A percentile compares a stretch with the other conserved stretches of the same genome.
Conservation (phyloP, 2,797 vertebrate species). For the Sebastes nivosus region DNA sequence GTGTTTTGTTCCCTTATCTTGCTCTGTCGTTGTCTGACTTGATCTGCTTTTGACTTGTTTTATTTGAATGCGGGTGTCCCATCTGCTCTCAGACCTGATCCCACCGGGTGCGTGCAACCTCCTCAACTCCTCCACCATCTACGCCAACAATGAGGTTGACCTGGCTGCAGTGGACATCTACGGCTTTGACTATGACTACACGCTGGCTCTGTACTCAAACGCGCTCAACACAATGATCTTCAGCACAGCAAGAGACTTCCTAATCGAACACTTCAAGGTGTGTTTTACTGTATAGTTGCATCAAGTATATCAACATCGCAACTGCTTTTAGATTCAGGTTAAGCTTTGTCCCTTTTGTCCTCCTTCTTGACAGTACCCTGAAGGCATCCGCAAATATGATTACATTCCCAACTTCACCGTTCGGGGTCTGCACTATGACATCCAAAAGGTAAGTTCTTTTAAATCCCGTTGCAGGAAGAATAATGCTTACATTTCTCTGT, state of each 20-base stretch:
- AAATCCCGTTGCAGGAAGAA: not conserved
- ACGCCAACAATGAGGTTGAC: slow-evolving; percentile 88
- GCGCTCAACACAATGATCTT: slow-evolving; percentile 86
- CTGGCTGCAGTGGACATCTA: slow-evolving; percentile 88
- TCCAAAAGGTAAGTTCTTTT: slow-evolving; percentile 83
- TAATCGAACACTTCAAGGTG: slow-evolving; percentile 88
- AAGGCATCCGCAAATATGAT: slow-evolving; percentile 83
- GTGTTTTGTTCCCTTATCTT: not conserved
- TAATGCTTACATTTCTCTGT: not conserved
- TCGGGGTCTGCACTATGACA: slow-evolving; percentile 89
- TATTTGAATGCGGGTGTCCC: not conserved
- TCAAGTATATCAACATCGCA: accelerated
- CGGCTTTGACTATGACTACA: slow-evolving; percentile 91
- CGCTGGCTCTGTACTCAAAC: slow-evolving; percentile 86
- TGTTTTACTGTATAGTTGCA: not conserved
- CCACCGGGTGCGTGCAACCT: slow-evolving; percentile 86
- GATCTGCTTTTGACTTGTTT: not conserved
- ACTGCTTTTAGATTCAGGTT: not conserved
- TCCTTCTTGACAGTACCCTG: slow-evolving; percentile 82
- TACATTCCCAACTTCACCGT: slow-evolving; percentile 87
- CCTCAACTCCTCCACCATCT: slow-evolving; percentile 85
- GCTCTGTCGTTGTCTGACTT: not conserved
- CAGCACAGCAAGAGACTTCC: slow-evolving; percentile 82
- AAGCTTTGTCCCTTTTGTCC: not conserved
- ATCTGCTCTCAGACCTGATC: slow-evolving; percentile 80